These are phyloP conservation scores for Chesias legatella DNA, from an alignment of 2,888 invertebrate genomes.

Conservation along the genomic window DNA sequence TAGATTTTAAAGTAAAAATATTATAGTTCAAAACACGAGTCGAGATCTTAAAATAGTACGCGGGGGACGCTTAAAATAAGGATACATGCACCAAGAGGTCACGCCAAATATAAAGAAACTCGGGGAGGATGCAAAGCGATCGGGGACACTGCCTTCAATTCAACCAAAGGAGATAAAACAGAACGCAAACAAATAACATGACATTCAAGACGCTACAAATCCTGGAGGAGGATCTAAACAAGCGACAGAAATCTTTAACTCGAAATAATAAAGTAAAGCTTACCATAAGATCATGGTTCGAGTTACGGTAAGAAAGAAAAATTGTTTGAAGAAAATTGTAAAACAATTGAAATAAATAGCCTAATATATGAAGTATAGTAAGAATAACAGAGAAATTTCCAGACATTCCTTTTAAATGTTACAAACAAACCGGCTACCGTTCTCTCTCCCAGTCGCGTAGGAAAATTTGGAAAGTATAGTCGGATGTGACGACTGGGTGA, in stretches of 20 bases:
- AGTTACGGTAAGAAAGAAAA: conserved; percentile 51
- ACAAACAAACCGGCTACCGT: conserved; percentile 51
- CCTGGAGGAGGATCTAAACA: conserved; percentile 53
- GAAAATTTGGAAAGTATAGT: conserved; percentile 7
- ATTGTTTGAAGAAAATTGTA: conserved; percentile 43
- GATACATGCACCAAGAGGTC: conserved; percentile 80
- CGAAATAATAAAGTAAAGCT: conserved; percentile 55
- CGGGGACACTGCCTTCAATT: conserved; percentile 81
- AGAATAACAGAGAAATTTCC: conserved; percentile 46
- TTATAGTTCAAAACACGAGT: conserved; percentile 41
- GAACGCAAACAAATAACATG: conserved; percentile 61
- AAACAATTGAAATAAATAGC: conserved; percentile 45
- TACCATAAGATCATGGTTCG: conserved; percentile 58
- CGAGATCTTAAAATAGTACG: conserved; percentile 42
- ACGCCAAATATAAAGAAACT: conserved; percentile 72
- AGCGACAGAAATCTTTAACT: conserved; percentile 50
- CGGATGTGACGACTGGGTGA: conserved; percentile 1
- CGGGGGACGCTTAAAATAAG: conserved; percentile 58
- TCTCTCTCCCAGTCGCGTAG: conserved; percentile 35
- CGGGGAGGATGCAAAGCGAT: conserved; percentile 77
- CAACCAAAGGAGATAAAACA: conserved; percentile 72
- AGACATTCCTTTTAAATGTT: conserved; percentile 59
- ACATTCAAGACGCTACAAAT: conserved; percentile 55
- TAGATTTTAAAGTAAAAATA: conserved; percentile 47
- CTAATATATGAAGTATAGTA: conserved; percentile 48